phyloP scores from a whole-genome alignment of 2,797 vertebrate genomes.

The Lacerta agilis region DNA sequence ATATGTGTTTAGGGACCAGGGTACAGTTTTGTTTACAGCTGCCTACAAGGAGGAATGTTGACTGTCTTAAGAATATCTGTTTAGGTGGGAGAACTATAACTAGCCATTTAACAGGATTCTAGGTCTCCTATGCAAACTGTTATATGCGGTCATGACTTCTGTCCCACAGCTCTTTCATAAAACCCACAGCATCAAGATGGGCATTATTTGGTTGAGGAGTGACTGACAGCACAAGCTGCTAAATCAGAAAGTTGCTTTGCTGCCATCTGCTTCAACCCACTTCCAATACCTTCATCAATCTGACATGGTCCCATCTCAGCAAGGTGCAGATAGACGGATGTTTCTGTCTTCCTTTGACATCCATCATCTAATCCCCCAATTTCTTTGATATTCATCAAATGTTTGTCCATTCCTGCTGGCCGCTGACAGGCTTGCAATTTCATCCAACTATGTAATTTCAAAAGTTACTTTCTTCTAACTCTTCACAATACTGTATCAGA shows the following conservation, averaged over 20 bases:
- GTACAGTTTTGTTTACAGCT: not conserved
- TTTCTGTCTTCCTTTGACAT: constrained; percentile 33
- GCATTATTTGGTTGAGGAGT: not conserved
- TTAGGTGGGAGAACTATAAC: not conserved
- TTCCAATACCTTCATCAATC: constrained; percentile 13
- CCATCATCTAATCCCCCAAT: constrained; percentile 8
- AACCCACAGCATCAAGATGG: not conserved
- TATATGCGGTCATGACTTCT: fast-evolving
- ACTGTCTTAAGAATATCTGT: not conserved
- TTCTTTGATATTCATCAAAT: constrained; percentile 47
- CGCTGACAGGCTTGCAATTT: constrained; percentile 8
- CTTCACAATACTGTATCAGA: not conserved
- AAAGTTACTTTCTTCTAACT: constrained; percentile 5
- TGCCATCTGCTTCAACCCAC: constrained; percentile 15
- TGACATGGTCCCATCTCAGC: constrained; percentile 24
- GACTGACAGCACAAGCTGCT: constrained; percentile 1
- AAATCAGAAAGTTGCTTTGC: constrained; percentile 29
- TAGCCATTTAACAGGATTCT: not conserved
- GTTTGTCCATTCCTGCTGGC: constrained; percentile 7
- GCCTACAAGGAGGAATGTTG: not conserved
- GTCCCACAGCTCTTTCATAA: not conserved
- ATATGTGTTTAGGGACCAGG: not conserved
- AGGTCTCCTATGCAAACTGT: not conserved
- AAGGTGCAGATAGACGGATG: constrained; percentile 25
- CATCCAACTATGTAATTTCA: constrained; percentile 2